Base-by-base conservation (phyloP, 2,113 vertebrate genomes). In the Leucosticte australis region DNA sequence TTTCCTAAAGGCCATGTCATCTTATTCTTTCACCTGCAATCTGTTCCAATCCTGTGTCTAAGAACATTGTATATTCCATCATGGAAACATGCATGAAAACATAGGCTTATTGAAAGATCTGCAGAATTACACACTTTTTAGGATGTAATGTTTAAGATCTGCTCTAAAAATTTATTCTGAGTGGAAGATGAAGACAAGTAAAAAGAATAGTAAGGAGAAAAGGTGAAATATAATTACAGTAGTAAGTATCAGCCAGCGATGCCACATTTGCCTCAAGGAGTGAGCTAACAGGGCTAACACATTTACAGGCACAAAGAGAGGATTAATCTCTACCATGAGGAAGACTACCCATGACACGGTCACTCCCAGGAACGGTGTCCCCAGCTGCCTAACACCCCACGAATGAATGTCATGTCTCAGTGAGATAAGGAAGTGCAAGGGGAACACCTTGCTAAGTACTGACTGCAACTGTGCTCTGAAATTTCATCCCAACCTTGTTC, bases 351-450 rank as follows among this genome's bases (percentile, higher is more conserved):
- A 6, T 18, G 35, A 55, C 46, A 26, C 2, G 4, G 37, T n/a
- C 37, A 56, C 15, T 80, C 33, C 59, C 73, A 62, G 53, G 42
- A 62, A 17, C 0, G 0, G 30, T 0, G 0, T 24, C 11, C 11
- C 9, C 46, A 69, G 70, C 44, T 88, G 47, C 28, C 8, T 33
- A 63, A 59, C 35, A 59, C 13, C 35, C 31, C 12, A 33, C 0
- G 8, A 68, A 56, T 0, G 8, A 65, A 62, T 0, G 0, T 13
- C 23, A 22, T 1, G 8, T n/a, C 41, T 74, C 0, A 0, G 18
- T 49, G 33, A 69, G 21, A 33, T 7, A 59, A 64, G 6, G 57
- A 56, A 17, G n/a, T 56, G 33, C 49, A 53, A 78, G 28, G 30
- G 33, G 15, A 82, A 52, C 21, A 67, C 18, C 26, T 79, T 55